A percentile compares a stretch with the other conserved stretches of the same genome.
These are phyloP conservation scores for Corythornis madagascariensis DNA, from an alignment of 2,113 vertebrate genomes.

Conservation along the genomic window DNA sequence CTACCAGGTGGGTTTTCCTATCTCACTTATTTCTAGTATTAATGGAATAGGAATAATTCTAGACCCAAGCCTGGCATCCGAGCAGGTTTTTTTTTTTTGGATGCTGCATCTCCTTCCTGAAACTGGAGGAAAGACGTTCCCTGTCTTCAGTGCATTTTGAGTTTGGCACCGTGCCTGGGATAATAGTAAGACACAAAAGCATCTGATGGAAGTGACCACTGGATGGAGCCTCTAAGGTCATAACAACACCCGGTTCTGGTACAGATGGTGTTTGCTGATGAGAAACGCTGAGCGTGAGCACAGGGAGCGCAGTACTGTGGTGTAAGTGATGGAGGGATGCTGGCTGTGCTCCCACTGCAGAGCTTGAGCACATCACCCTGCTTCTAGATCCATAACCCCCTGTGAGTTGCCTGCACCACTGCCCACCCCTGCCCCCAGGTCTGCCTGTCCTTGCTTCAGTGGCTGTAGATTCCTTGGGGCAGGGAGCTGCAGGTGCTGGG, in stretches of 20 bases:
- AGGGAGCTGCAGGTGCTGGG: not conserved
- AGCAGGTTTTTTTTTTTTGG: not conserved
- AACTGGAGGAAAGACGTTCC: not conserved
- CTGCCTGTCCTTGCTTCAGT: not conserved
- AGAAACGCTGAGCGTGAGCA: not conserved
- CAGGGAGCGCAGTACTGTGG: not conserved
- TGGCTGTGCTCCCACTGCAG: not conserved
- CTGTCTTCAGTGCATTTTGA: not conserved
- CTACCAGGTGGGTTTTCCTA: not conserved
- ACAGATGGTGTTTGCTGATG: not conserved
- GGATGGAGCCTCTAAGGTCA: slow-evolving; percentile 59
- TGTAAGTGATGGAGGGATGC: not conserved
- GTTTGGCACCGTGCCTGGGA: not conserved
- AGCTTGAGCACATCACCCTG: not conserved
- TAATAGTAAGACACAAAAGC: not conserved
- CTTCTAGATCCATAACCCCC: not conserved
- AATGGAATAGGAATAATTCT: slow-evolving; percentile 8
- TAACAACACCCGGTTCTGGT: not conserved
- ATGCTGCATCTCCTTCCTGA: not conserved
- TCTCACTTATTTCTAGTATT: not conserved
- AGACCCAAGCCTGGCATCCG: not conserved
- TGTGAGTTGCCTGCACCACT: not conserved
- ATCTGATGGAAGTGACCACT: slow-evolving; percentile 29
- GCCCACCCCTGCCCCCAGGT: not conserved
- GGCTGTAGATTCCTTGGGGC: fast-evolving